Evolutionary conservation across 2,888 invertebrate genomes (phyloP), one percentile per base, ranked within the genome.

Genomic region (Pachliopta kotzebuea): DNA sequence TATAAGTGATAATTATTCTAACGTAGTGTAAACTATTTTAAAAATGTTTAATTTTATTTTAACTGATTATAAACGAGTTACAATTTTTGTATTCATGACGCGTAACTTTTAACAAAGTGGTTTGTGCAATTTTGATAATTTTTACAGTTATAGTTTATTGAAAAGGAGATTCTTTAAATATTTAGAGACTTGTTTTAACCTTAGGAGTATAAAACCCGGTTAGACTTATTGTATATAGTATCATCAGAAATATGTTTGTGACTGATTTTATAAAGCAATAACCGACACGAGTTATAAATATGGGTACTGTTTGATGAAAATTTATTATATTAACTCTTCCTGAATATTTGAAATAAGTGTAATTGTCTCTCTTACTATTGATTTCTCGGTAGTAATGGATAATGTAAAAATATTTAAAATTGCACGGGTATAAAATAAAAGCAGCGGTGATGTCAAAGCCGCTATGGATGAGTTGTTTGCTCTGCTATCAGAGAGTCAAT

Each of bases 401-500:
- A 45, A n/a, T n/a, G 18, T 18, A 6, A n/a, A 45, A 18, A 6
- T 26, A 26, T 4, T n/a, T 7, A n/a, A n/a, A 45, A 45, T n/a
- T n/a, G n/a, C n/a, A 11, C 18, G 18, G 14, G 6, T 45, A n/a
- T n/a, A 59, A 49, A 53, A 56, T 56, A 37, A 42, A 62, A 52
- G 45, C 20, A 23, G 45, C 68, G 62, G 66, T 74, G 74, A 74
- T 74, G 73, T 74, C 71, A 81, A 78, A 75, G 71, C 71, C 71
- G 69, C 70, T 59, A 49, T 59, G 74, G 67, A 71, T 58, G 69
- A 69, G 70, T 80, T 80, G 78, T 75, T 73, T 70, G 70, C 72
- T 68, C 67, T 68, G 70, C 79, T 84, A 85, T 86, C 85, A 76
- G 70, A 77, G 76, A 79, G 78, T 79, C 82, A 83, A 82, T 82